A percentile compares a stretch with the other conserved stretches of the same genome.
Conservation (phyloP, 2,888 invertebrate genomes). For the Eilema depressum region DNA sequence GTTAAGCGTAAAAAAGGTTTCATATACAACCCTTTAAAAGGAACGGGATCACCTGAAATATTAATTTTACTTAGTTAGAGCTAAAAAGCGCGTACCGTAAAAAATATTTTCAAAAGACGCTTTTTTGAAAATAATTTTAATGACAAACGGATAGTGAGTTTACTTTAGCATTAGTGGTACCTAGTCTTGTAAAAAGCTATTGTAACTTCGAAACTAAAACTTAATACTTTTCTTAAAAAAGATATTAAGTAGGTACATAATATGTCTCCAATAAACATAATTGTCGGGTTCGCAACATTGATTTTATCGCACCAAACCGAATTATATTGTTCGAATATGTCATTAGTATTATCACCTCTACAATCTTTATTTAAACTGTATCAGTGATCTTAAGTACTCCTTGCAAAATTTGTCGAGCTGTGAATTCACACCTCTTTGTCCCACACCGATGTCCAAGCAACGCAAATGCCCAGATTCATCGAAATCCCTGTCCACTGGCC, state of each 20-base stretch:
- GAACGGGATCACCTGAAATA: conserved; percentile 10
- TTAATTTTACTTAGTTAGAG: conserved; percentile 36
- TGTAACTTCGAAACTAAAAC: background rate
- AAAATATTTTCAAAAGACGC: background rate
- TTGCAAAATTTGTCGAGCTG: conserved; percentile 63
- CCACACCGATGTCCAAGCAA: conserved; percentile 56
- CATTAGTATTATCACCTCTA: conserved; percentile 21
- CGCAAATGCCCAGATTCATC: conserved; percentile 67
- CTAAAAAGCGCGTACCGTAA: conserved; percentile 58
- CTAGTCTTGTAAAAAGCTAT: background rate
- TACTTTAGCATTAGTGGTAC: no score
- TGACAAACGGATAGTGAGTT: no score
- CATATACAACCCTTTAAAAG: conserved; percentile 70
- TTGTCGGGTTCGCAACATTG: background rate
- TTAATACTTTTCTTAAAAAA: background rate
- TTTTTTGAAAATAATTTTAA: background rate
- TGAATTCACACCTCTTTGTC: conserved; percentile 81
- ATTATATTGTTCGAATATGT: conserved; percentile 21
- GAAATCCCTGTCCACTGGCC: conserved; percentile 73
- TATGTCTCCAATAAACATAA: background rate
- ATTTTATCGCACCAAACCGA: conserved; percentile 6
- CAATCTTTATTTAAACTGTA: conserved; percentile 58
- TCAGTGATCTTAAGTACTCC: conserved; percentile 53
- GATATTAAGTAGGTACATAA: background rate
- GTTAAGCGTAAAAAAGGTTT: conserved; percentile 64